Evolutionary conservation across 2,888 invertebrate species (phyloP).

Genomic region (Germaria angustata): DNA sequence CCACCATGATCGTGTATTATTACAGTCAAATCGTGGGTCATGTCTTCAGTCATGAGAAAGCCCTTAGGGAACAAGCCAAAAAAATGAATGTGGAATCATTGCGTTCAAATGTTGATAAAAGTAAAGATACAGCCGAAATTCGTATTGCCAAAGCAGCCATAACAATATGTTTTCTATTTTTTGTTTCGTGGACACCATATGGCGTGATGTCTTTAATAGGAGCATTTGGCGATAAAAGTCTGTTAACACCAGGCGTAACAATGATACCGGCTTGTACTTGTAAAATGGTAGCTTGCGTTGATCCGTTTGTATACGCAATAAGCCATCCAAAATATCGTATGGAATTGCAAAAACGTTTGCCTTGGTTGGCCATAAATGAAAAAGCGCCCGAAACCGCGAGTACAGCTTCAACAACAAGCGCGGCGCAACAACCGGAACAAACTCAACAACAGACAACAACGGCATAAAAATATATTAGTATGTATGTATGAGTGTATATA

Average conservation of each 20-base stretch:
- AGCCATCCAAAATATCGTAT: slow-evolving; percentile 93
- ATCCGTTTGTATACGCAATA: slow-evolving; percentile 94
- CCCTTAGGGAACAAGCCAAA: slow-evolving; percentile 89
- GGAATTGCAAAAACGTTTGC: slow-evolving; percentile 89
- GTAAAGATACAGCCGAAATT: slow-evolving; percentile 87
- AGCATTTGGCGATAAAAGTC: slow-evolving; percentile 86
- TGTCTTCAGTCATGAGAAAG: slow-evolving; percentile 92
- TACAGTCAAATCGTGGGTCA: slow-evolving; percentile 93
- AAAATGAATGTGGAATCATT: slow-evolving; percentile 95
- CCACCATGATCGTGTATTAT: slow-evolving; percentile 88
- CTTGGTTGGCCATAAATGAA: slow-evolving; percentile 86
- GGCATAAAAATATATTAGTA: slow-evolving; percentile 69
- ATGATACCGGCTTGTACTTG: slow-evolving; percentile 94
- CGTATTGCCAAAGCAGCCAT: slow-evolving; percentile 94
- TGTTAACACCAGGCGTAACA: slow-evolving; percentile 87
- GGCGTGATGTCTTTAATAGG: slow-evolving; percentile 90
- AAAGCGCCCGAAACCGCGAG: slow-evolving; percentile 83
- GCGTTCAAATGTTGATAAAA: slow-evolving; percentile 85
- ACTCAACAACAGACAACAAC: slow-evolving; percentile 75
- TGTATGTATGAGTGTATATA: neutral
- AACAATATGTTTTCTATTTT: slow-evolving; percentile 90
- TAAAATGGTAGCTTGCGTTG: slow-evolving; percentile 93
- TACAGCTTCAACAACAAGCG: slow-evolving; percentile 74
- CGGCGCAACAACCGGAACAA: slow-evolving; percentile 67
- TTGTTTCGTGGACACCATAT: slow-evolving; percentile 95